Base-by-base conservation (phyloP, 2,888 invertebrate genomes). In the Tipula confusa region DNA sequence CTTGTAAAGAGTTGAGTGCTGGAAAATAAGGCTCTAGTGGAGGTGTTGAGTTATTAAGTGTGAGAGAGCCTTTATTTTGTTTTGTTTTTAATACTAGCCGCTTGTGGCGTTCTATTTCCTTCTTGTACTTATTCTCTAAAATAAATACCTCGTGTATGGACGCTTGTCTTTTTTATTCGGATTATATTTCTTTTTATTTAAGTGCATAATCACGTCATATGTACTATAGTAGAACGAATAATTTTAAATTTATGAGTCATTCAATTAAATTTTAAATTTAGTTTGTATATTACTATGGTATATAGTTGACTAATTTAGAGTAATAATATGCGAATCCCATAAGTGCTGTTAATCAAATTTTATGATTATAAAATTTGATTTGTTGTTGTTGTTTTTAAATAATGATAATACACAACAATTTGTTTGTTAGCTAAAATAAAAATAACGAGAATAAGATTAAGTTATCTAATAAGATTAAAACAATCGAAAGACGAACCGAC, bases 321-420 rank as follows among this genome's bases (percentile, higher is more conserved):
- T 24, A 64, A n/a, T 7, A 64, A 24, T 24, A 64, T 64, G 24
- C 24, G 64, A 64, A 64, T 9, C 64, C 24, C 64, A 24, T 24
- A 64, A 64, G 64, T 64, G 24, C 24, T 64, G 24, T 11, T 64
- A 64, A 64, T 64, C 64, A 64, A 64, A 64, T 64, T 64, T 18
- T 64, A 24, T 64, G 64, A 64, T 64, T 64, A 64, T 64, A 24
- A 64, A 64, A 64, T 64, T 64, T 64, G 64, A 64, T 64, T 64
- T 64, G 24, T 24, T 64, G 64, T 33, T 33, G 33, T 64, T 64
- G 64, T 64, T 64, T 64, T 24, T 64, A 64, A 64, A 64, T 64
- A 64, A 64, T 64, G 13, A 38, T 38, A 11, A 9, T 64, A 9
- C 24, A 24, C 64, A 11, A 64, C 64, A 64, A 64, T 64, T 64